Evolutionary conservation across 2,888 invertebrate species (phyloP).

Genomic region (Dynastes grantii): DNA sequence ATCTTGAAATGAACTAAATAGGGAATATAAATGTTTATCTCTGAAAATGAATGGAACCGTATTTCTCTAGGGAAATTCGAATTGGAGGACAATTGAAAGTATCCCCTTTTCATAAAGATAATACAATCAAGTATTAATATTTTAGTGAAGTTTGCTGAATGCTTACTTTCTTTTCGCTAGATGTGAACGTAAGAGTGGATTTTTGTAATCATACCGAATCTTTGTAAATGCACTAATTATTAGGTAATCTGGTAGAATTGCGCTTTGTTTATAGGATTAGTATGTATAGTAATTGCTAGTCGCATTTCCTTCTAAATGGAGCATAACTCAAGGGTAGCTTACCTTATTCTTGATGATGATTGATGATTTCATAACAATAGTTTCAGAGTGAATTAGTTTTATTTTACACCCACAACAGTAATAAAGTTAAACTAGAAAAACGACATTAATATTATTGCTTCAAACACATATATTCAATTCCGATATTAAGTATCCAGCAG

Average conservation of each 20-base stretch:
- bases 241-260: no score
- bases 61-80: slow-evolving; percentile 15
- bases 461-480: not conserved
- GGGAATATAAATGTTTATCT: not conserved
- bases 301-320: no score
- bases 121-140: not conserved
- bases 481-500: not conserved
- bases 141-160: no score
- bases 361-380: not conserved
- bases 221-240: no score
- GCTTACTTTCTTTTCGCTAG: no score
- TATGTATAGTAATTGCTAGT: no score
- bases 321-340: not conserved
- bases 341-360: not conserved
- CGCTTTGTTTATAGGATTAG: no score
- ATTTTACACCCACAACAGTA: not conserved
- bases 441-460: not conserved
- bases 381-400: not conserved
- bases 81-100: not conserved
- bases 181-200: no score
- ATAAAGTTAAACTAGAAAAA: not conserved
- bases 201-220: no score
- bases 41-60: not conserved
- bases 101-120: not conserved
- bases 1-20: slow-evolving; percentile 15